A percentile compares a stretch with the other conserved stretches of the same genome.
These are phyloP conservation scores for Serrognathus titanus DNA, from an alignment of 2,888 invertebrate species.

Conservation along the genomic window DNA sequence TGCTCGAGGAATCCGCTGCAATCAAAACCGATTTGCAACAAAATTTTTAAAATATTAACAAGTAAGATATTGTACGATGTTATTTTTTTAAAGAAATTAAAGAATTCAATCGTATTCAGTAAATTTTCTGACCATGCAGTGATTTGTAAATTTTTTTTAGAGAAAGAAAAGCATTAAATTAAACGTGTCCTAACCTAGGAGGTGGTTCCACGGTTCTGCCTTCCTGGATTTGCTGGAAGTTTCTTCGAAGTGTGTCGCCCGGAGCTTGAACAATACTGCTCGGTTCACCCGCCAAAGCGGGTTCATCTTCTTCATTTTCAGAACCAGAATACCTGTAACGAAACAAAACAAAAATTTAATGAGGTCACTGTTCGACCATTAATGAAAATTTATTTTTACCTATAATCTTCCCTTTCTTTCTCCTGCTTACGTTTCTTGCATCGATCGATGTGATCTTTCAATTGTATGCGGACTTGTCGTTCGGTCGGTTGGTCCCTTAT, in stretches of 20 bases:
- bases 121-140: too few species aligned
- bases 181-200: slow-evolving; percentile 39
- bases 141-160: too few species aligned
- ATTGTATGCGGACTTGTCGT: slow-evolving; percentile 94
- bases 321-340: slow-evolving; percentile 80
- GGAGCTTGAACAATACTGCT: slow-evolving; percentile 89
- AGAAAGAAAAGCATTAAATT: background rate
- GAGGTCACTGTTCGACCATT: too few species aligned
- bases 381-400: slow-evolving; percentile 30
- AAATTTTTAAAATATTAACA: too few species aligned
- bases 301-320: slow-evolving; percentile 95
- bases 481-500: slow-evolving; percentile 99
- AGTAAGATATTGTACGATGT: too few species aligned
- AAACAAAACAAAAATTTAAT: too few species aligned
- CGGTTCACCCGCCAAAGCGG: slow-evolving; percentile 87
- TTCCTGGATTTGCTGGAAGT: slow-evolving; percentile 97
- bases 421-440: slow-evolving; percentile 94
- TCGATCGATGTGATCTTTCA: slow-evolving; percentile 98
- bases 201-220: slow-evolving; percentile 63
- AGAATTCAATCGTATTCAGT: too few species aligned
- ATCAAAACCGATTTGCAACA: too few species aligned
- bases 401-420: slow-evolving; percentile 74
- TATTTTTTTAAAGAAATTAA: too few species aligned
- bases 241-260: slow-evolving; percentile 92
- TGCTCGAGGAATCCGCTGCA: too few species aligned